Evolutionary conservation across 2,888 invertebrate genomes (phyloP).

Genomic region (Epistrophe eligans): DNA sequence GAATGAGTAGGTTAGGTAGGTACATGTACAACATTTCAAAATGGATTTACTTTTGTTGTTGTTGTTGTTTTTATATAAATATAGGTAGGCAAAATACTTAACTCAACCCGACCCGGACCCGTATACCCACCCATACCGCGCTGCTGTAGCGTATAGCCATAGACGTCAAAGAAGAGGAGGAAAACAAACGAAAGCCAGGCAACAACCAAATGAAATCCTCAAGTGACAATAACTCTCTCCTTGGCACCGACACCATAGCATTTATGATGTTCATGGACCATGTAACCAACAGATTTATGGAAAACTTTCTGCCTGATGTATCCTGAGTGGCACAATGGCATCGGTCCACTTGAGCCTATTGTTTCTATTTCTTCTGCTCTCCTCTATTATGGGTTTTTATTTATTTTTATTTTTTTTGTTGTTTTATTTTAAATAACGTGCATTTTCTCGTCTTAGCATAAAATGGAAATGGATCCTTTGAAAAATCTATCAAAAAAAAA

Average conservation of each 20-base stretch:
- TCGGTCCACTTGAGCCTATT: constrained; percentile 63
- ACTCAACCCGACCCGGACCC: neutral
- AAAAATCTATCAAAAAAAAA: constrained; percentile 37
- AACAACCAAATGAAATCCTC: constrained; percentile 58
- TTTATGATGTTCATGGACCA: constrained; percentile 65
- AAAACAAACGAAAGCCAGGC: constrained; percentile 47
- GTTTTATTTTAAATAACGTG: constrained; percentile 29
- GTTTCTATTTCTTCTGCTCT: constrained; percentile 30
- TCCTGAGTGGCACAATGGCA: constrained; percentile 55
- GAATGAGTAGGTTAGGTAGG: neutral
- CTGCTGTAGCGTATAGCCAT: neutral
- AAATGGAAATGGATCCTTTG: constrained; percentile 38
- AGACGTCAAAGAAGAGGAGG: constrained; percentile 33
- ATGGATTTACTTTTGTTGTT: constrained; percentile 34
- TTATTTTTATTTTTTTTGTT: constrained; percentile 2
- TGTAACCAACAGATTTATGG: constrained; percentile 67
- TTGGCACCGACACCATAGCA: constrained; percentile 57
- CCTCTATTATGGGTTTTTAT: neutral
- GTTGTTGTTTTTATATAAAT: constrained; percentile 1
- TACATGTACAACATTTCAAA: constrained; percentile 48
- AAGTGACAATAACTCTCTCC: constrained; percentile 61
- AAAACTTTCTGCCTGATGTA: constrained; percentile 60
- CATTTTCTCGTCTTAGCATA: constrained; percentile 44
- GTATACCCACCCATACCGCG: neutral
- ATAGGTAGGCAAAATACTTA: constrained; percentile 21